phyloP scores from a whole-genome alignment of 2,113 vertebrate species.

The Rhegmatorhina hoffmannsi region DNA sequence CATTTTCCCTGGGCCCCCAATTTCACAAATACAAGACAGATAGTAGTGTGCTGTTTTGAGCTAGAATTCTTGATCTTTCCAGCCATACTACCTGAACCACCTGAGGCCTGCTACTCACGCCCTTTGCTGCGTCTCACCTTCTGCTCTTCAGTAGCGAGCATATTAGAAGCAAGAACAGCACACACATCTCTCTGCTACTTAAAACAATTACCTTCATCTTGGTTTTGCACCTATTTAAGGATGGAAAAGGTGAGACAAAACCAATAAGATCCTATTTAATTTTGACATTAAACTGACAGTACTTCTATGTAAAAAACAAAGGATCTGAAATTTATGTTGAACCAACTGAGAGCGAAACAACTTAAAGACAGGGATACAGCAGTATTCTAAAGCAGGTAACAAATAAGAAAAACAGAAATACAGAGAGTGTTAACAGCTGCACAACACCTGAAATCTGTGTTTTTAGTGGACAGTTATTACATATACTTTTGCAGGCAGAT shows the following conservation, averaged over 20 bases:
- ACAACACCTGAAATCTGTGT: neutral
- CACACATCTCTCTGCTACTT: accelerated
- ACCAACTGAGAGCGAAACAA: neutral
- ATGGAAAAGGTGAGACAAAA: neutral
- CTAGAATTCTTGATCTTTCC: neutral
- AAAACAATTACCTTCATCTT: neutral
- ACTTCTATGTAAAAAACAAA: neutral
- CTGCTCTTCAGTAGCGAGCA: accelerated
- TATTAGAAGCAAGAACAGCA: neutral
- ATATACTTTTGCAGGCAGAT: neutral
- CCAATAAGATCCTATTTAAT: neutral
- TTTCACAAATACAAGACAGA: neutral
- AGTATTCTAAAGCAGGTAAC: neutral
- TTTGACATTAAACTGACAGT: neutral
- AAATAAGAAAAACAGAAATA: neutral
- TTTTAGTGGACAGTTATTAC: neutral
- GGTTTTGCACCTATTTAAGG: neutral
- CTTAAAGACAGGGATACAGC: neutral
- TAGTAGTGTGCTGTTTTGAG: neutral
- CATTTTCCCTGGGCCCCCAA: neutral
- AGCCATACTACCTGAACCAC: accelerated
- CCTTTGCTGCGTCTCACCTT: neutral
- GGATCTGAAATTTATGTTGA: neutral
- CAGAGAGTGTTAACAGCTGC: neutral
- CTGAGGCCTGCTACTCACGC: neutral